phyloP scores from a whole-genome alignment of 2,888 invertebrate genomes.

The Eurytoma adleriae region DNA sequence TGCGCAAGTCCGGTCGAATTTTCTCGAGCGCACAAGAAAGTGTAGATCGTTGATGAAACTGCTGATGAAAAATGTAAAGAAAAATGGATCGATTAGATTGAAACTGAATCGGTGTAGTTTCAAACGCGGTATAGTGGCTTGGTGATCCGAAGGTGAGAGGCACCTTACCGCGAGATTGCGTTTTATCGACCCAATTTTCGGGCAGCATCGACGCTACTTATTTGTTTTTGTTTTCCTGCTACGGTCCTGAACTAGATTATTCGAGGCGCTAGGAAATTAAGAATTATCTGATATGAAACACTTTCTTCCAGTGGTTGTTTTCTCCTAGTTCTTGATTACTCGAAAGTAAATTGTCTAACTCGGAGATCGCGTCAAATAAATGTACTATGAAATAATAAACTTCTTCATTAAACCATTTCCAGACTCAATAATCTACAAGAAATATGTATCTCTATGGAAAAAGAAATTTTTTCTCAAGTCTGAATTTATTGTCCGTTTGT shows the following conservation, averaged over 20 bases:
- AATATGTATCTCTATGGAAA: too few relatives aligned
- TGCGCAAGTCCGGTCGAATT: not conserved
- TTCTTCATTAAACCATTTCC: too few relatives aligned
- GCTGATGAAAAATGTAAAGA: not conserved
- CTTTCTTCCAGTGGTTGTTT: constrained; percentile 31
- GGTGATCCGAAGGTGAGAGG: not conserved
- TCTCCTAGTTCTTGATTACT: constrained; percentile 28
- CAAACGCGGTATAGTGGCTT: not conserved
- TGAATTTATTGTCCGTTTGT: not conserved
- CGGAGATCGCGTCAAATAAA: too few relatives aligned
- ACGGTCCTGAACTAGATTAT: constrained; percentile 18
- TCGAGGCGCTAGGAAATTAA: constrained; percentile 20
- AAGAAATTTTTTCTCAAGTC: too few relatives aligned
- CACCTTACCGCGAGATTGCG: not conserved
- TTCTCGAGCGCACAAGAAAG: constrained; percentile 4
- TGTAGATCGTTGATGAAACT: not conserved
- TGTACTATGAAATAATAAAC: too few relatives aligned
- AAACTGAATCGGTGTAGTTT: not conserved
- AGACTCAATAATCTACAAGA: too few relatives aligned
- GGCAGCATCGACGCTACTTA: not conserved
- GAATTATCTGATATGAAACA: constrained; percentile 22
- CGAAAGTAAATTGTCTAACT: constrained; percentile 13
- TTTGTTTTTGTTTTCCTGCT: not conserved
- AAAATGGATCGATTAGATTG: not conserved
- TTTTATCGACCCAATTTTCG: constrained; percentile 17